These are phyloP conservation scores for Connochaetes taurinus DNA, from an alignment of 2,113 vertebrate species.

Conservation along the genomic window DNA sequence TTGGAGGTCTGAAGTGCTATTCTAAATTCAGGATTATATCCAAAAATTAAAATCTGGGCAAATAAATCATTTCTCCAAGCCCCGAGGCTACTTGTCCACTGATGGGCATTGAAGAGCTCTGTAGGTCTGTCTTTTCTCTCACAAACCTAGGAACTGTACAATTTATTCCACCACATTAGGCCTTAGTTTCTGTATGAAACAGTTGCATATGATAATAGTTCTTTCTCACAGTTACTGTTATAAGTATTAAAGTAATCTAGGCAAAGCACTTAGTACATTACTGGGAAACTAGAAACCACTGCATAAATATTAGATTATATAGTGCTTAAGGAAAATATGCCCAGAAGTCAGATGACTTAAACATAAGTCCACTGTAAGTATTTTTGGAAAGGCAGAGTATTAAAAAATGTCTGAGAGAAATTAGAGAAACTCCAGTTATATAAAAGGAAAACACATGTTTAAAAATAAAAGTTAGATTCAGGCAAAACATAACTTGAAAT, in stretches of 20 bases:
- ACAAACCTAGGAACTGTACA: background rate
- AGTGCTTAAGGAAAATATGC: background rate
- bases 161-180: background rate
- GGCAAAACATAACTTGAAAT: background rate
- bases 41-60: background rate
- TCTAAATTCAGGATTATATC: background rate
- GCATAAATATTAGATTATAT: background rate
- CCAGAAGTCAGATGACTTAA: background rate
- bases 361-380: background rate
- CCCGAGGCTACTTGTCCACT: fast-evolving
- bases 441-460: background rate
- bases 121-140: background rate
- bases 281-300: background rate
- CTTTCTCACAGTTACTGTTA: background rate
- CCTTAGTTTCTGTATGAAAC: background rate
- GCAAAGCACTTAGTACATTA: background rate
- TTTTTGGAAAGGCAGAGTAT: background rate
- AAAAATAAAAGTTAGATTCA: background rate
- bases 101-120: background rate
- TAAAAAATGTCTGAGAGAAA: background rate
- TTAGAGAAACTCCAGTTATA: background rate
- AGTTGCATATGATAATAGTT: background rate
- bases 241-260: background rate
- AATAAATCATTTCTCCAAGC: background rate
- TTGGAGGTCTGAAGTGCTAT: background rate